phyloP scores from a whole-genome alignment of 2,797 vertebrate species.

The Botia almorhae region DNA sequence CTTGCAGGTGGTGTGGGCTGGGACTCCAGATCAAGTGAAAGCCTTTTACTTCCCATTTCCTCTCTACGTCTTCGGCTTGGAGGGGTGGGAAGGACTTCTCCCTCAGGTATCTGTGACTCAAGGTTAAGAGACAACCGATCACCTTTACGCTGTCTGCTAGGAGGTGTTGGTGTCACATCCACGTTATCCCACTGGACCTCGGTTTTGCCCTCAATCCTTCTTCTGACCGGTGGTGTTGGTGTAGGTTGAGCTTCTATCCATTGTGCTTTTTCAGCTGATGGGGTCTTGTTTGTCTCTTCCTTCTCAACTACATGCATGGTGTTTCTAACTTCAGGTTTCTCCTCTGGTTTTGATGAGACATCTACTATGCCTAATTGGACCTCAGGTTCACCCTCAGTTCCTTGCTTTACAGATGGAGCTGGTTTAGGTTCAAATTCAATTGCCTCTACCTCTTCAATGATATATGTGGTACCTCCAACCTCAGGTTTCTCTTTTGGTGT shows the following conservation, averaged over 20 bases:
- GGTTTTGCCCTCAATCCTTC: conserved; percentile 21
- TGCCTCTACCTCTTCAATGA: background rate
- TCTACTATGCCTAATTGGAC: conserved; percentile 2
- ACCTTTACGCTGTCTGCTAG: conserved; percentile 18
- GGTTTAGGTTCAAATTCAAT: background rate
- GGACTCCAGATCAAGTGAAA: conserved; percentile 34
- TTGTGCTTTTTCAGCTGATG: background rate
- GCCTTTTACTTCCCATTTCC: background rate
- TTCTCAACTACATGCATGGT: background rate
- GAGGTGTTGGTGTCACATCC: conserved; percentile 27
- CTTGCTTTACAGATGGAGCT: conserved; percentile 21
- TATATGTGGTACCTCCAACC: background rate
- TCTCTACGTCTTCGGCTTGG: conserved; percentile 28
- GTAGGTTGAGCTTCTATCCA: background rate
- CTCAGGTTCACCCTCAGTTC: conserved; percentile 29
- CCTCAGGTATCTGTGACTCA: conserved; percentile 19
- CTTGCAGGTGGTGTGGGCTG: conserved; percentile 44
- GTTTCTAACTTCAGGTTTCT: background rate
- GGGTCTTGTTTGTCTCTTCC: background rate
- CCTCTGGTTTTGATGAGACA: background rate
- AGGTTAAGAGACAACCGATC: conserved; percentile 25
- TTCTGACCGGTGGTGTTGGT: conserved; percentile 40
- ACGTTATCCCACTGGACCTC: background rate
- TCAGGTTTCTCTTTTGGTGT: conserved; percentile 1
- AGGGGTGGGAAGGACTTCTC: conserved; percentile 47